Evolutionary conservation across 2,888 invertebrate species (phyloP).

Genomic region (Amphipoea lucens): DNA sequence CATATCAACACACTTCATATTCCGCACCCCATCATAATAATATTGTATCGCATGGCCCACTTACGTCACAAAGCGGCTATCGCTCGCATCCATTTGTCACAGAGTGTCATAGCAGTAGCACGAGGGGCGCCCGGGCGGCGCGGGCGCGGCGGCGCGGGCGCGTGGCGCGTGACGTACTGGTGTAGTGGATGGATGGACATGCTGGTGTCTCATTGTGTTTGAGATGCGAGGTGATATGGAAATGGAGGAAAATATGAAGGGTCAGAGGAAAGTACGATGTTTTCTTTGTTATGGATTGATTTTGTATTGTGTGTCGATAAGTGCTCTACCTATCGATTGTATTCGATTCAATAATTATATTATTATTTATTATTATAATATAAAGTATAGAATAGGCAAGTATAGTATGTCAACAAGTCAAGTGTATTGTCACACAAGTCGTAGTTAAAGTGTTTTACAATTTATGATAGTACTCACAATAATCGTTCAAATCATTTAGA

Average conservation of each 20-base stretch:
- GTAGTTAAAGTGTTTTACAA: background rate
- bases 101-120: slow-evolving; percentile 81
- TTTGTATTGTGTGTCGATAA: background rate
- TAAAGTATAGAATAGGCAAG: background rate
- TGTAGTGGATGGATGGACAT: slow-evolving; percentile 3
- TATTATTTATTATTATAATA: background rate
- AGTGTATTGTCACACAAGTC: background rate
- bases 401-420: background rate
- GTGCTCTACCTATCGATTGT: background rate
- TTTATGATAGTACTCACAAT: background rate
- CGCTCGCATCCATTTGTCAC: slow-evolving; percentile 78
- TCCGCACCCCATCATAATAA: slow-evolving; percentile 3
- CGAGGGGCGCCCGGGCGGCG: slow-evolving; percentile 64
- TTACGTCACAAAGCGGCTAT: slow-evolving; percentile 56
- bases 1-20: slow-evolving; percentile 15
- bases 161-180: slow-evolving; percentile 38
- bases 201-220: slow-evolving; percentile 44
- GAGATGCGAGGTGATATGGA: slow-evolving; percentile 26
- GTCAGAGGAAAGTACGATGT: background rate
- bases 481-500: background rate
- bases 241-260: slow-evolving; percentile 7
- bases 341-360: background rate
- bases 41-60: slow-evolving; percentile 21
- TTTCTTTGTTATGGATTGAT: background rate
- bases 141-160: slow-evolving; percentile 22